Evolutionary conservation across 1,140 invertebrate species (phyloP), one percentile per base, ranked within the genome.

Genomic region (Drosophila novamexicana): DNA sequence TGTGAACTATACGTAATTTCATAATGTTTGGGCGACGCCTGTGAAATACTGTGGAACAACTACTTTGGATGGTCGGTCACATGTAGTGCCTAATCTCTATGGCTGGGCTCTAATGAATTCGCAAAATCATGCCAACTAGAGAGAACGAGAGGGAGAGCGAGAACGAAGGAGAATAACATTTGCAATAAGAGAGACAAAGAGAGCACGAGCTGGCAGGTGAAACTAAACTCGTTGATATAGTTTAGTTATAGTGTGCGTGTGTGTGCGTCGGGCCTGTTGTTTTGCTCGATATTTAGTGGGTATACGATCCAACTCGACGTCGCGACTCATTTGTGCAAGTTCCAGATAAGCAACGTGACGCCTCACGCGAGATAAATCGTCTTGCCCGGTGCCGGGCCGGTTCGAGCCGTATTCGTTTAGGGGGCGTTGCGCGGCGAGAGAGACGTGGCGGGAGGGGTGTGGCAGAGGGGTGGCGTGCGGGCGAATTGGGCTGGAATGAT

Each of bases 261-360:
- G 40, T 56, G 12, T 44, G 42, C 49, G 57, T 75, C 59, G 18
- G 71, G 12, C 8, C 49, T 70, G 49, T 75, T 66, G 68, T 73
- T 78, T 78, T 62, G 75, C 75, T 66, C 59, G 67, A 77, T 66
- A 78, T 67, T 64, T 40, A 53, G 53, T 32, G 37, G 36, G 40
- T 36, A 54, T 42, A 59, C 36, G 49, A 67, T 42, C 58, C 44
- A 40, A 39, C 12, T 53, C 34, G 49, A 29, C 22, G 14, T 16
- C 32, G 16, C 63, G 12, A 66, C 45, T 61, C 57, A 66, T 72
- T 62, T 53, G 49, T 67, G 70, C 67, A 54, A 77, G 77, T 85
- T 81, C 37, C 74, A 75, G 81, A 85, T 85, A 85, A 85, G 74
- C 81, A 85, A 75, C 70, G 81, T 85, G 81, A 85, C 77, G 77